phyloP scores from a whole-genome alignment of 2,113 vertebrate genomes.

The Kryptolebias marmoratus region DNA sequence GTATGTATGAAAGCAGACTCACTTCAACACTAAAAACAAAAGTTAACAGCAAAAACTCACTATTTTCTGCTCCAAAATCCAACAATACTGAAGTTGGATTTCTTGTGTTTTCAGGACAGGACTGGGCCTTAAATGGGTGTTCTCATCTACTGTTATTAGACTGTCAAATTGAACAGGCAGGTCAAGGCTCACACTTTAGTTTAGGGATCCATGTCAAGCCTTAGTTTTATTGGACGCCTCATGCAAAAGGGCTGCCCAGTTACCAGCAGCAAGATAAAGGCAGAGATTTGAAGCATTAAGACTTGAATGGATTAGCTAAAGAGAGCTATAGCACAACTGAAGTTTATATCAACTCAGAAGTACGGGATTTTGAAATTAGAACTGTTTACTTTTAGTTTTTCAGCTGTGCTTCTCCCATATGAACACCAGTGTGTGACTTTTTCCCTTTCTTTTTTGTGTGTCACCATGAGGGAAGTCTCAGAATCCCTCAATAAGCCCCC shows the following conservation, averaged over 20 bases:
- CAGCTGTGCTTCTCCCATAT: slow-evolving; percentile 52
- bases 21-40: slow-evolving; percentile 29
- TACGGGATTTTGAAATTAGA: slow-evolving; percentile 51
- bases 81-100: slow-evolving; percentile 43
- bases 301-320: slow-evolving; percentile 79
- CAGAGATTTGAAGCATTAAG: slow-evolving; percentile 70
- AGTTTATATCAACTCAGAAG: slow-evolving; percentile 56
- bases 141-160: slow-evolving; percentile 45
- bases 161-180: slow-evolving; percentile 55
- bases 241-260: slow-evolving; percentile 63
- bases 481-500: slow-evolving; percentile 60
- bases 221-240: slow-evolving; percentile 68
- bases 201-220: slow-evolving; percentile 83
- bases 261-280: slow-evolving; percentile 59
- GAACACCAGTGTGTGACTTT: slow-evolving; percentile 31
- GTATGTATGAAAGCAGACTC: slow-evolving; percentile 54
- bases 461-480: slow-evolving; percentile 57
- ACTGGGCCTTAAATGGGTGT: slow-evolving; percentile 54
- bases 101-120: slow-evolving; percentile 47
- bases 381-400: slow-evolving; percentile 24
- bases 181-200: slow-evolving; percentile 82
- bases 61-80: slow-evolving; percentile 28
- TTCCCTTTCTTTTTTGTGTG: slow-evolving; percentile 11
- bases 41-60: slow-evolving; percentile 51
- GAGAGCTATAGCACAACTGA: slow-evolving; percentile 73